phyloP scores from a whole-genome alignment of 2,113 vertebrate species.

The Takifugu bimaculatus region DNA sequence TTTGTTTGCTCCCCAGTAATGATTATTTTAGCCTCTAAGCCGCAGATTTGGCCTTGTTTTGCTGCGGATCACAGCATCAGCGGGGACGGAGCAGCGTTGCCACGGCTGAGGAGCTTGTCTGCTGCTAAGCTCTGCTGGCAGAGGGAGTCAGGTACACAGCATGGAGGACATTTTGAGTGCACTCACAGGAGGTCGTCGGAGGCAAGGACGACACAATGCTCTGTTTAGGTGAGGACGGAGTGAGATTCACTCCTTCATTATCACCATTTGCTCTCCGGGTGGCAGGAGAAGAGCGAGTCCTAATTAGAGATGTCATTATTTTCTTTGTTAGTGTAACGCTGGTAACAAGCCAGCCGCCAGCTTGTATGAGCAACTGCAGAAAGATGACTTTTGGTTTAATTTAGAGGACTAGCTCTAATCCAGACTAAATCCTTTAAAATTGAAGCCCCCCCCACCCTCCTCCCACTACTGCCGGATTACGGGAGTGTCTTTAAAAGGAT shows the following conservation, averaged over 20 bases:
- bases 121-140: constrained; percentile 61
- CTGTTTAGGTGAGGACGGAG: constrained; percentile 11
- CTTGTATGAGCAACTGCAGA: constrained; percentile 74
- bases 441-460: constrained; percentile 59
- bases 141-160: constrained; percentile 47
- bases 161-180: constrained; percentile 34
- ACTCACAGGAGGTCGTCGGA: constrained; percentile 24
- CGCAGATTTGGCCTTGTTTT: constrained; percentile 72
- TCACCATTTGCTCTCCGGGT: constrained; percentile 20
- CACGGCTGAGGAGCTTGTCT: constrained; percentile 57
- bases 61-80: constrained; percentile 51
- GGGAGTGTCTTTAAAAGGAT: constrained; percentile 80
- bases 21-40: constrained; percentile 72
- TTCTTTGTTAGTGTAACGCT: constrained; percentile 55
- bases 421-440: constrained; percentile 76
- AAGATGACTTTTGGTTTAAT: constrained; percentile 81
- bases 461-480: constrained; percentile 66
- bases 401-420: constrained; percentile 80
- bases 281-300: constrained; percentile 47
- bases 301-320: constrained; percentile 63
- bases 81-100: constrained; percentile 52
- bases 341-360: constrained; percentile 68
- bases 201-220: constrained; percentile 1
- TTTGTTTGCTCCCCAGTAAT: constrained; percentile 65
- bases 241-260: constrained; percentile 15